These are phyloP conservation scores for Lithobius niger DNA, from an alignment of 1,140 invertebrate species.

Conservation along the genomic window DNA sequence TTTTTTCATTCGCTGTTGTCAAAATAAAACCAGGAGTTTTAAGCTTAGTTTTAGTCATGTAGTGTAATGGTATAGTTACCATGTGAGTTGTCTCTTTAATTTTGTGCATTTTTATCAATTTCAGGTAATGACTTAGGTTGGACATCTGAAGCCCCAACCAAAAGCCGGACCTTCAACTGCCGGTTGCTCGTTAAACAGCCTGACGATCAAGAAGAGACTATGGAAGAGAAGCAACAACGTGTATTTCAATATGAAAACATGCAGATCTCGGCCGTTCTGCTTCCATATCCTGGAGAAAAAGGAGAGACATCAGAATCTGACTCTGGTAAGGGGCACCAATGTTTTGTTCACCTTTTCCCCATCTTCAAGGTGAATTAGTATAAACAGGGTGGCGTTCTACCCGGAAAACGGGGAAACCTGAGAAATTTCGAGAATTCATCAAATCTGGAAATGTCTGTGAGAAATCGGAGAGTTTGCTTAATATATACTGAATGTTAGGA, in stretches of 20 bases:
- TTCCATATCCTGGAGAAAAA: slow-evolving; percentile 37
- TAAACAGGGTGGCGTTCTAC: background rate
- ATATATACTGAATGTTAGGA: too few species aligned
- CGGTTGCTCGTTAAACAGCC: slow-evolving; percentile 72
- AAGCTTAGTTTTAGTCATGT: too few species aligned
- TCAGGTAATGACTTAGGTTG: slow-evolving; percentile 17
- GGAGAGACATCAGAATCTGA: slow-evolving; percentile 18
- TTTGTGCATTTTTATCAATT: background rate
- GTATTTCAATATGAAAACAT: slow-evolving; percentile 58
- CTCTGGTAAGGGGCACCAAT: slow-evolving; percentile 11
- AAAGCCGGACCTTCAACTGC: slow-evolving; percentile 58
- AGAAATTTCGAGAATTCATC: background rate
- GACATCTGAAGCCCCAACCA: slow-evolving; percentile 30
- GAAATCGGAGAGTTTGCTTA: too few species aligned
- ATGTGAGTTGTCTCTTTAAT: too few species aligned
- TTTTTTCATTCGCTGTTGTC: too few species aligned
- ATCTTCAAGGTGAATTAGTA: background rate
- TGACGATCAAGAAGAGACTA: slow-evolving; percentile 48
- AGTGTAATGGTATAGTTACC: too few species aligned
- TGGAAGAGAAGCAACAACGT: slow-evolving; percentile 64
- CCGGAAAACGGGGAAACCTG: slow-evolving; percentile 36
- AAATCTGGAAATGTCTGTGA: slow-evolving; percentile 19
- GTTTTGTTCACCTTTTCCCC: background rate
- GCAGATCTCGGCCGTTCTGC: slow-evolving; percentile 36
- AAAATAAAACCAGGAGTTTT: too few species aligned